Base-by-base conservation (phyloP, 1,140 invertebrate species). In the Sipha flava region DNA sequence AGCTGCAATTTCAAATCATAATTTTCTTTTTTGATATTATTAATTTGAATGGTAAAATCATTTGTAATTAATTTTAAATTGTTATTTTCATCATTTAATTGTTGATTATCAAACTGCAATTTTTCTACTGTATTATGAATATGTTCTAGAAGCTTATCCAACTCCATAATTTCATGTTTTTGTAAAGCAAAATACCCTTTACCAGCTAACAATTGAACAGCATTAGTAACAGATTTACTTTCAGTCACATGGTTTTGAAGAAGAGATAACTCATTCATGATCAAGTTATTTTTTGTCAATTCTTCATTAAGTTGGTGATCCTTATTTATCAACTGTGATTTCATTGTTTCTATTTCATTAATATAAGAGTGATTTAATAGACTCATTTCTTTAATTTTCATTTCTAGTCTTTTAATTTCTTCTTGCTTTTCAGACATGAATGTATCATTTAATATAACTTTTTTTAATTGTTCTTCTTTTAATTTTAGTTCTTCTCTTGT, bases 381-480 rank as follows among this genome's bases (percentile, higher is more conserved):
- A 40, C 21, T 26, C 49, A 77, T 59, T 40, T 77, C 52, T 57
- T 59, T 57, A 9, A 77, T 40, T 43, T 77, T 57, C 12, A 43
- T 77, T 37, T 77, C 52, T 29, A 77, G 52, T 59, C 34, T 57
- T 43, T 59, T 77, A 57, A 77, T 77, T 29, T 77, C 73, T 43
- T 77, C 73, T 26, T 77, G 52, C 7, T 77, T 77, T 43, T 77
- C 52, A 1, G 31, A 12, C 31, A 77, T 59, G 59, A 23, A 34
- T 5, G 23, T 18, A 57, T 77, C 26, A 77, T 9, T 77, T 40
- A 10, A 52, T 26, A 77, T 43, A 1, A n/a, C 9, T 29, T 59
- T 77, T 26, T 77, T 77, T 18, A 77, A 43, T 43, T 43, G 52
- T 40, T 77, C 73, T 7, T 77, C 73, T 18, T 77, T 77, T 0